Evolutionary conservation across 2,797 vertebrate genomes (phyloP), one percentile per base, ranked within the genome.

Genomic region (Pangasius macronema): DNA sequence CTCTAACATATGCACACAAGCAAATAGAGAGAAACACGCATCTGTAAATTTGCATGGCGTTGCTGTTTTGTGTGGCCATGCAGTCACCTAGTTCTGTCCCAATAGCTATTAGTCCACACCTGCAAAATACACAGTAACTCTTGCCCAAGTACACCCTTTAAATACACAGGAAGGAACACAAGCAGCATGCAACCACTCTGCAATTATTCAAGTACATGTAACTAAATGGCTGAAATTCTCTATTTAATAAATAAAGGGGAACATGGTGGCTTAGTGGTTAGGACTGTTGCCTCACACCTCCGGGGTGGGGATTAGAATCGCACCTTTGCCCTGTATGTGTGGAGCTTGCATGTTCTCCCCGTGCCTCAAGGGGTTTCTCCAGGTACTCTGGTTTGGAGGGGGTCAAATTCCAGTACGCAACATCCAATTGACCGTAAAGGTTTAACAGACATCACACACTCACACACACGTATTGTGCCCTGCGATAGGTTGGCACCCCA

Each of bases 71-170:
- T 70, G n/a, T 53, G 39, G 24, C 18, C 36, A 1, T 80, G 65
- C 55, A 3, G 63, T 85, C 79, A 63, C 67, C 16, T 70, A 82
- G 49, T 22, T 49, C 20, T 82, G 22, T 63, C 36, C 36, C 36
- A 46, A 46, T 27, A 82, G 36, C 14, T 67, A 53, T 88, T 76
- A 82, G 89, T 42, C 53, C 87, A 90, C 90, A 89, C 89, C 89
- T 90, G 77, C 51, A 89, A 91, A 87, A 89, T 72, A 91, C 84
- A 91, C 90, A 89, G 55, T 30, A 51, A 22, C 68, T 86, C 84
- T 80, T 75, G 27, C 39, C 57, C 82, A 83, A 82, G 79, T 73
- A 90, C 90, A 89, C 84, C 87, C 36, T 82, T 57, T 85, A 84
- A 80, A 90, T 77, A 87, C 73, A 86, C 84, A 88, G 53, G 53